Percentiles rank a stretch among this genome's conserved stretches.
phyloP scores from a whole-genome alignment of 1,140 invertebrate genomes.

The Cyphomyrmex costatus region DNA sequence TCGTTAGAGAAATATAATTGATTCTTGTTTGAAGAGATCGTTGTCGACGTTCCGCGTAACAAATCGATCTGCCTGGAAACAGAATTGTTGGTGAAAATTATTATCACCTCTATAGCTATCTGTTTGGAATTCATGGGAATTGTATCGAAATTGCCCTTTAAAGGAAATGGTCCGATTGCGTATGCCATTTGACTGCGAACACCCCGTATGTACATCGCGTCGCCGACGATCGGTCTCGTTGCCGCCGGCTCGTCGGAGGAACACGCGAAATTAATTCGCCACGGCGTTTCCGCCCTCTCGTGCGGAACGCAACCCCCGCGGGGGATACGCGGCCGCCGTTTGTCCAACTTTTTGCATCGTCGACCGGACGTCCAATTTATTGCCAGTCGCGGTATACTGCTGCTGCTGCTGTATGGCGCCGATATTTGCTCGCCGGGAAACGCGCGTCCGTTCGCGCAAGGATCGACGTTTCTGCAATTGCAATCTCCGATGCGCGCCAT shows the following conservation, averaged over 20 bases:
- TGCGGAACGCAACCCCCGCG: slow-evolving; percentile 58
- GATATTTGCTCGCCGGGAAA: slow-evolving; percentile 57
- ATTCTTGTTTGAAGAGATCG: background rate
- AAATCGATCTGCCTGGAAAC: background rate
- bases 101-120: background rate
- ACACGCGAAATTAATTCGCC: slow-evolving; percentile 62
- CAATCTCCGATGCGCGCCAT: slow-evolving; percentile 34
- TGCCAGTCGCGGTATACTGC: slow-evolving; percentile 35
- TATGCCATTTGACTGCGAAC: slow-evolving; percentile 16
- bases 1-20: background rate
- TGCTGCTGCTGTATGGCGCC: no score
- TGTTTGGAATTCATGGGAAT: background rate
- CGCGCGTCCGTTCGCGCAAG: slow-evolving; percentile 27
- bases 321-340: slow-evolving; percentile 50
- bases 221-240: slow-evolving; percentile 52
- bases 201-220: slow-evolving; percentile 28
- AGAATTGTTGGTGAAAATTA: background rate
- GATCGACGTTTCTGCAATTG: slow-evolving; percentile 55
- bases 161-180: background rate
- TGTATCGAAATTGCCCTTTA: background rate
- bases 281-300: slow-evolving; percentile 52
- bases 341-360: slow-evolving; percentile 63
- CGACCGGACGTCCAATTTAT: slow-evolving; percentile 61
- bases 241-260: slow-evolving; percentile 55
- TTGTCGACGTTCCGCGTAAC: background rate